A percentile compares a stretch with the other conserved stretches of the same genome.
Evolutionary conservation across 2,888 invertebrate genomes (phyloP).

Genomic region (Seira ritae): DNA sequence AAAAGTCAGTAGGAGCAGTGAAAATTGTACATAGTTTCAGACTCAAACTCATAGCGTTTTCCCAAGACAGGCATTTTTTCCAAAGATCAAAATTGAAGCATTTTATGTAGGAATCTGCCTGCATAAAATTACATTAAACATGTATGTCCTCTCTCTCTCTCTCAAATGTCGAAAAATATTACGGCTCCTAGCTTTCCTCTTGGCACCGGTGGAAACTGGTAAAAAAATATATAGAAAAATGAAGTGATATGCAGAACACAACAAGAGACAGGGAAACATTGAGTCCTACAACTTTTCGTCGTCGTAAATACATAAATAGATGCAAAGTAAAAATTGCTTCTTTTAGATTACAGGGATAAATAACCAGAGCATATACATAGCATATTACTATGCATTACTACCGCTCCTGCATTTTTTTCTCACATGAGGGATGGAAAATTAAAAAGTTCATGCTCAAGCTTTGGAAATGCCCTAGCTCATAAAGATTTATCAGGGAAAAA

Average conservation of each 20-base stretch:
- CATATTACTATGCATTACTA: neutral
- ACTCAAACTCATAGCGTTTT: neutral
- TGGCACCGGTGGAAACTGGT: constrained; percentile 11
- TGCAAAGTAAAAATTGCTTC: constrained; percentile 1
- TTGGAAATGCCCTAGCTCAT: neutral
- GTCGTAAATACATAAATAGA: neutral
- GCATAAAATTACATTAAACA: constrained; percentile 53
- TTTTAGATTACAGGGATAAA: neutral
- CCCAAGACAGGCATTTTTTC: constrained; percentile 13
- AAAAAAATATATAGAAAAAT: neutral
- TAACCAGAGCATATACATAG: neutral
- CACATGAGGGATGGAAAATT: neutral
- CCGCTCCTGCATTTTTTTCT: no score
- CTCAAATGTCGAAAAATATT: constrained; percentile 6
- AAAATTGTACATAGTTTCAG: no score
- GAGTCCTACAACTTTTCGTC: neutral
- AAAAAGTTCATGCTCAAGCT: constrained; percentile 16
- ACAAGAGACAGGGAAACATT: neutral
- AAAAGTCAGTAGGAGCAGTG: no score
- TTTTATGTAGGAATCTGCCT: constrained; percentile 37
- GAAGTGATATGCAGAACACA: neutral
- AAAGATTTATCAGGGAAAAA: constrained; percentile 7
- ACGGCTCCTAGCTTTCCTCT: constrained; percentile 1
- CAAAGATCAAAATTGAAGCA: constrained; percentile 45
- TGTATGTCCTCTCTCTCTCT: constrained; percentile 10